Evolutionary conservation across 1,140 invertebrate species (phyloP), one percentile per base, ranked within the genome.

Genomic region (Pseudoatta argentina): DNA sequence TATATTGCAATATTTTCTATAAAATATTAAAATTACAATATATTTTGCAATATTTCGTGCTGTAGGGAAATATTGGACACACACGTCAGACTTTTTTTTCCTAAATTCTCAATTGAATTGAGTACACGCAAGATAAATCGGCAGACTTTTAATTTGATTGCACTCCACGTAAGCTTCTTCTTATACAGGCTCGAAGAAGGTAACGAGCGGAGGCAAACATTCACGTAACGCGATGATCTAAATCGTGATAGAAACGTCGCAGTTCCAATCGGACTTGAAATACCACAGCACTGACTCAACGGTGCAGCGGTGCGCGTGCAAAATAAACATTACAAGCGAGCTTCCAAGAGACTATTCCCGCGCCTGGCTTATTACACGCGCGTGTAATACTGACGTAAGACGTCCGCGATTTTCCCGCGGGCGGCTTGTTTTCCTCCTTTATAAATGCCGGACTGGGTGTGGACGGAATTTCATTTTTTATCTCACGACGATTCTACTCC

Each of bases 261-360:
- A 61, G 39, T 75, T 83, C 7, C 55, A 61, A 14, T 83, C 69
- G 79, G 69, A 75, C 79, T 83, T 61, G 79, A 39, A 69, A 83
- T 83, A 83, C 79, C 57, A 75, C 69, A 83, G 55, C 55, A 83
- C 69, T 83, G 79, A 83, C 79, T 83, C 79, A 83, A 83, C 69
- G 55, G 59, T 75, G 67, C 53, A 72, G 21, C n/a, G 78, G 69
- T 39, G 79, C 78, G 66, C 69, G 55, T 75, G 79, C 59, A 83
- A 83, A 83, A 75, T 63, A 73, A 83, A 73, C 57, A 73, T 83
- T 83, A 67, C 79, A 48, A n/a, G 34, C 39, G 44, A 83, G 55
- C 79, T 83, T 73, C 39, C 69, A 83, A 63, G 79, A 44, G 78
- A 83, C 39, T 75, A 75, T 83, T 83, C 79, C 79, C 79, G 79